A percentile compares a stretch with the other conserved stretches of the same genome.
Conservation (phyloP, 2,797 vertebrate species). For the Limnodromus scolopaceus region DNA sequence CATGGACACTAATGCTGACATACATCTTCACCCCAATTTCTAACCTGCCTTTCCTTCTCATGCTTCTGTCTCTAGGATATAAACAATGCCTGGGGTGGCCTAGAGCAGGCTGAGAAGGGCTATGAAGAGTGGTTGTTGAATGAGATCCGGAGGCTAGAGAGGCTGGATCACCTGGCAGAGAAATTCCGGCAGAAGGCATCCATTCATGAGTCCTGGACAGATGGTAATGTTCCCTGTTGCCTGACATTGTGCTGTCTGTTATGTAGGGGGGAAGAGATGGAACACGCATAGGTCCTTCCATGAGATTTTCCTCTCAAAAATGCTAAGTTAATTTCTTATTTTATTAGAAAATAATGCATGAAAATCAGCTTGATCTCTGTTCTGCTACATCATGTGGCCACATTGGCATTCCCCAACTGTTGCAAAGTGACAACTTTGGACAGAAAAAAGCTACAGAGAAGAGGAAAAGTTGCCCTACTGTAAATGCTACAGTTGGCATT, state of each 20-base stretch:
- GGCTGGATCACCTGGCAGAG: slow-evolving; percentile 96
- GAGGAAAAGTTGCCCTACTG: neutral
- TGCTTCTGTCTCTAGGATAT: slow-evolving; percentile 85
- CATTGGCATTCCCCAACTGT: neutral
- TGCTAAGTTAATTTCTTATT: neutral
- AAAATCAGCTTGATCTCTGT: neutral
- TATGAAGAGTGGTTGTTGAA: slow-evolving; percentile 98
- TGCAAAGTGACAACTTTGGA: neutral
- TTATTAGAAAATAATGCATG: neutral
- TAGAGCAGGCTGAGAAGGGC: slow-evolving; percentile 97
- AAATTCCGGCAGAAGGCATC: slow-evolving; percentile 98
- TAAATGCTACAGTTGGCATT: neutral
- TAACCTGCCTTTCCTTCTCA: neutral
- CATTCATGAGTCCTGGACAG: slow-evolving; percentile 97
- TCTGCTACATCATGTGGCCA: neutral
- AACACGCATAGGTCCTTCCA: neutral
- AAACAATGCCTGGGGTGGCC: slow-evolving; percentile 92
- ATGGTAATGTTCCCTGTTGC: slow-evolving; percentile 69
- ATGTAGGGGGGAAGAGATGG: neutral
- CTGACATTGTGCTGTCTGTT: neutral
- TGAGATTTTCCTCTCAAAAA: neutral
- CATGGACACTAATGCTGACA: neutral
- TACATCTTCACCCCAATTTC: neutral
- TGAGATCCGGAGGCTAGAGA: slow-evolving; percentile 95
- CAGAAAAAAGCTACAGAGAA: neutral